These are phyloP conservation scores for Mystacides longicornis DNA, from an alignment of 2,888 invertebrate species.

Conservation along the genomic window DNA sequence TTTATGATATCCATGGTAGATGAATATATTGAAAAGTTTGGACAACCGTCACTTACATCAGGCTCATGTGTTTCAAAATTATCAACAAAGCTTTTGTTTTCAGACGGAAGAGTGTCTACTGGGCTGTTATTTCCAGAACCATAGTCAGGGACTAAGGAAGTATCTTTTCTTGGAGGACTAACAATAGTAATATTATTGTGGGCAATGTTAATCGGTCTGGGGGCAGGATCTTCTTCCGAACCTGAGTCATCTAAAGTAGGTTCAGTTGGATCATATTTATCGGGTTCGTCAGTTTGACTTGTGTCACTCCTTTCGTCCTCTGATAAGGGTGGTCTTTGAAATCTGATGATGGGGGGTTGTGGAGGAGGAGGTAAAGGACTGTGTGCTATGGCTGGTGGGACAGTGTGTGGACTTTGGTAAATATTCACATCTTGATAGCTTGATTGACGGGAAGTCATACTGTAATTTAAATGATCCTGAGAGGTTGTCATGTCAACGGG, in stretches of 20 bases:
- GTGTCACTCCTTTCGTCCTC: slow-evolving; percentile 51
- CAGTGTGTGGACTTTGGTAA: slow-evolving; percentile 2
- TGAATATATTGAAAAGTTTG: slow-evolving; percentile 80
- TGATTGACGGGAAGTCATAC: not conserved
- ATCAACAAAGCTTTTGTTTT: slow-evolving; percentile 26
- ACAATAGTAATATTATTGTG: slow-evolving; percentile 23
- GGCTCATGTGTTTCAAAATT: slow-evolving; percentile 27
- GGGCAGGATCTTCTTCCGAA: slow-evolving; percentile 32
- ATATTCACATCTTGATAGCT: slow-evolving; percentile 1
- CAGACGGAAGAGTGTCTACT: slow-evolving; percentile 30
- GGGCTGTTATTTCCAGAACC: slow-evolving; percentile 19
- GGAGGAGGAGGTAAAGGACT: slow-evolving; percentile 31
- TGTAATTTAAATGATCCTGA: slow-evolving; percentile 7
- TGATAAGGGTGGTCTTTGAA: slow-evolving; percentile 37
- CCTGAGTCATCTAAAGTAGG: slow-evolving; percentile 43
- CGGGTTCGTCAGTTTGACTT: slow-evolving; percentile 52
- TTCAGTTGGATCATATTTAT: slow-evolving; percentile 51
- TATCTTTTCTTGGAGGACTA: slow-evolving; percentile 18
- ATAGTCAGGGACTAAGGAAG: slow-evolving; percentile 13
- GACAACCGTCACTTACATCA: slow-evolving; percentile 61
- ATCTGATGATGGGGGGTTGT: slow-evolving; percentile 37
- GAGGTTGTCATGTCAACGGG: slow-evolving; percentile 13
- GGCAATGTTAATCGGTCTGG: slow-evolving; percentile 9
- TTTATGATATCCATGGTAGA: slow-evolving; percentile 68
- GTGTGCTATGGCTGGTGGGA: not conserved